Base-by-base conservation (phyloP, 2,888 invertebrate genomes). In the Saturnia japonica region DNA sequence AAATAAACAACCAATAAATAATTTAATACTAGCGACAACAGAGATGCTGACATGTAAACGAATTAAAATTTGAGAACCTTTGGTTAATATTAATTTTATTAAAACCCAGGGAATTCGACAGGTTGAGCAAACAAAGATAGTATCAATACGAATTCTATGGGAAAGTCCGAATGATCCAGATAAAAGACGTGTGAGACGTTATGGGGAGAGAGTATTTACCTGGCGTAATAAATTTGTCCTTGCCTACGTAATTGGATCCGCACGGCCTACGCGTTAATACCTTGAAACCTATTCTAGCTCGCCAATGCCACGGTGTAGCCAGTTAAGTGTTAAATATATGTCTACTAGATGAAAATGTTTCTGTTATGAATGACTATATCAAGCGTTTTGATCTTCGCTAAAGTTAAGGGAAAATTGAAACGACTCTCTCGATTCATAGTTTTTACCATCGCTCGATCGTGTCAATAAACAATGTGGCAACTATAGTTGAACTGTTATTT, bases 201-300 rank as follows among this genome's bases (percentile, higher is more conserved):
- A n/a, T 19, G 40, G 2, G 9, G 76, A 40, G 40, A 64, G 34
- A n/a, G 40, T 54, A 60, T 25, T 60, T 60, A 28, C 11, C 14
- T 25, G 81, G 81, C 77, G 85, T 87, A 82, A 89, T 91, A 89
- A 91, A 91, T 91, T 88, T 84, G 83, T 87, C 87, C 85, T 85
- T 83, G 81, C 82, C 82, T 86, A 86, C 87, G 88, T 90, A 91
- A 91, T 89, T 89, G 88, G 89, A 89, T 85, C 86, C 85, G 28
- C n/a, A 28, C 68, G 28, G 34, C 68, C 68, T 42, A 57, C 68
- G 22, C 68, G 40, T 19, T 51, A 47, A 11, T 68, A 68, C 54
- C 54, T 68, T n/a, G 68, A 40, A 57, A 68, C n/a, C 22, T n/a
- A 60, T 28, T 28, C 25, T 60, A 12, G 57, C 57, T 12, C 9